phyloP scores from a whole-genome alignment of 2,113 vertebrate species.

The Triplophysa dalaica region DNA sequence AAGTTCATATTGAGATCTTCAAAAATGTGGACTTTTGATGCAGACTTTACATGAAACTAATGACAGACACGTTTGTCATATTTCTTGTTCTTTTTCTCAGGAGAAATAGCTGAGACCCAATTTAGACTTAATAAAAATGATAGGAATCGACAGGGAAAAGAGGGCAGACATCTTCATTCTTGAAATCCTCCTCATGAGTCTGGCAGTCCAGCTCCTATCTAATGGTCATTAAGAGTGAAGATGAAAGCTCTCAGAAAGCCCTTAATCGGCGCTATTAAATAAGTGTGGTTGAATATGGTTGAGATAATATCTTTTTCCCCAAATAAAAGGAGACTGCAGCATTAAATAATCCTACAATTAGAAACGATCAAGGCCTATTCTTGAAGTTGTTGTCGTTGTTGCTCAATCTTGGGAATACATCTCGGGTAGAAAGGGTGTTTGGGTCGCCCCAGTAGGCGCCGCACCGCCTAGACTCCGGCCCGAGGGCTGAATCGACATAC shows the following conservation, averaged over 20 bases:
- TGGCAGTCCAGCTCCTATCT: slow-evolving; percentile 73
- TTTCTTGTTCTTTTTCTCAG: no score
- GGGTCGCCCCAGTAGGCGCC: slow-evolving; percentile 70
- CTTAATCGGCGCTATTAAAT: slow-evolving; percentile 83
- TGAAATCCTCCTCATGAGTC: slow-evolving; percentile 65
- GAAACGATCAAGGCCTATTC: slow-evolving; percentile 75
- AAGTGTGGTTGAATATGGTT: slow-evolving; percentile 75
- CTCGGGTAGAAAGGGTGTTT: slow-evolving; percentile 70
- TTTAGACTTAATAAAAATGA: no score
- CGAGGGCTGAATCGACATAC: slow-evolving; percentile 60
- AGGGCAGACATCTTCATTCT: slow-evolving; percentile 54
- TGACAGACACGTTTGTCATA: no score
- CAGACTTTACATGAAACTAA: no score
- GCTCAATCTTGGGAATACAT: slow-evolving; percentile 74
- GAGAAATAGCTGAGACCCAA: no score
- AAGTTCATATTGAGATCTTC: no score
- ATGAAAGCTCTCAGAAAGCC: slow-evolving; percentile 81
- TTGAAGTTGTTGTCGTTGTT: slow-evolving; percentile 73
- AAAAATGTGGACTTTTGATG: no score
- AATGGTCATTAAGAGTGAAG: slow-evolving; percentile 80
- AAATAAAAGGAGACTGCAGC: slow-evolving; percentile 75
- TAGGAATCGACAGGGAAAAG: slow-evolving; percentile 4
- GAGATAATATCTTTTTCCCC: slow-evolving; percentile 79
- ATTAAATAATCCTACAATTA: slow-evolving; percentile 81
- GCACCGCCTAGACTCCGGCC: slow-evolving; percentile 64